These are phyloP conservation scores for Siphamia tubifer DNA, from an alignment of 2,113 vertebrate species.

Conservation along the genomic window DNA sequence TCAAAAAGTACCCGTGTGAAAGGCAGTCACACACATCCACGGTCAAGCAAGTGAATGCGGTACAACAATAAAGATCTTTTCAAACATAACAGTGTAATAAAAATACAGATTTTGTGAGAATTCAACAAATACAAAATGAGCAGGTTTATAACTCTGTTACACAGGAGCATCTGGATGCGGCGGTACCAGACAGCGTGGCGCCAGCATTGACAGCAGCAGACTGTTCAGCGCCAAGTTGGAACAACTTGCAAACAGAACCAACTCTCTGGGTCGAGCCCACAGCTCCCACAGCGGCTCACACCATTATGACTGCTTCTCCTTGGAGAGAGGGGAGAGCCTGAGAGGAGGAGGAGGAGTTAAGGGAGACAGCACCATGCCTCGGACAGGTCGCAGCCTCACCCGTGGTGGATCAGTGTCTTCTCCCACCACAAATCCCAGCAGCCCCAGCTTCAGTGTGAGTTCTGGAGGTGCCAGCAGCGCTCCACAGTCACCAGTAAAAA, in stretches of 20 bases:
- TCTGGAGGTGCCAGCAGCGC: conserved; percentile 57
- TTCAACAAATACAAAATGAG: no score
- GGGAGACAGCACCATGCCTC: conserved; percentile 91
- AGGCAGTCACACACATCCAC: no score
- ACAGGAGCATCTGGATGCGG: conserved; percentile 47
- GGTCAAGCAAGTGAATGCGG: no score
- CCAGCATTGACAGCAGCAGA: conserved; percentile 85
- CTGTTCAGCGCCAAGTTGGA: conserved; percentile 95
- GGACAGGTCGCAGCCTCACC: conserved; percentile 85
- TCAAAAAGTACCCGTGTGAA: no score
- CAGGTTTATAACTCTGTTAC: no score
- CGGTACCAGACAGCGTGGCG: conserved; percentile 78
- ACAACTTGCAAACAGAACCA: conserved; percentile 90
- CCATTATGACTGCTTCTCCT: conserved; percentile 91
- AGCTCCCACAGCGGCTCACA: conserved; percentile 50
- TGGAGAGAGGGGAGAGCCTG: conserved; percentile 92
- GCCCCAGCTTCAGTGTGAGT: conserved; percentile 20
- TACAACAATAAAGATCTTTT: no score
- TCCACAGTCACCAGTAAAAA: conserved; percentile 86
- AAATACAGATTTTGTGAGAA: no score
- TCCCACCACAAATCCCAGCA: conserved; percentile 39
- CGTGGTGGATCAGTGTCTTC: conserved; percentile 82
- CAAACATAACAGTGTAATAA: no score
- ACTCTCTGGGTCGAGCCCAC: conserved; percentile 86
- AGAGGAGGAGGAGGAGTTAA: conserved; percentile 70